Evolutionary conservation across 2,113 vertebrate genomes (phyloP), one percentile per base, ranked within the genome.

Genomic region (Pampusana beccarii): DNA sequence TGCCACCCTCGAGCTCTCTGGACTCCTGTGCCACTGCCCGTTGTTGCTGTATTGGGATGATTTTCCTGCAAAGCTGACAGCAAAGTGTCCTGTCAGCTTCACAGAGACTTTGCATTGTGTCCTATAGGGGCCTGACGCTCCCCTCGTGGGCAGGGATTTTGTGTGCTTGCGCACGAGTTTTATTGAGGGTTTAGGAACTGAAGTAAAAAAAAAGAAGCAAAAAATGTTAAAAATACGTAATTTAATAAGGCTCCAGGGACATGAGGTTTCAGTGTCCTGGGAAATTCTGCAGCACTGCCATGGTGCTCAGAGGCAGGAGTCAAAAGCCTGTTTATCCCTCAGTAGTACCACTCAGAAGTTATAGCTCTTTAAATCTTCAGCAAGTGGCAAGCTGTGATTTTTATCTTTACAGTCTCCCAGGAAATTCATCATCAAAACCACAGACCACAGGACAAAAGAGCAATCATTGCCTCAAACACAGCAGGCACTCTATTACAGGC

Each of bases 1-100:
- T 1, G 2, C 56, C 33, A 24, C 4, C 16, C 19, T 36, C 4
- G 7, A 82, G 34, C 17, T 48, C 20, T 33, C 33, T 25, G 25
- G 71, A 31, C 1, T 7, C 20, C 60, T 54, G 40, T 1, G 2
- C 31, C 33, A 5, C 38, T 71, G 21, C 42, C 31, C 1, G 2
- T 53, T 0, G 0, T 7, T 67, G 33, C 53, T n/a, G 6, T 44
- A 4, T 25, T 18, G 36, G 64, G n/a, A 16, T 17, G 16, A 26
- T 48, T 86, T 89, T 26, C 11, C 60, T 72, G 17, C 54, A 67
- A 60, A 85, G 38, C 53, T 48, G 34, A 44, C 51, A 54, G 40
- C 16, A 58, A 6, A 28, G 21, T 44, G 26, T 67, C 36, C 9
- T 8, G 20, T 40, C 44, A 79, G 44, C n/a, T 57, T 53, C 60